phyloP scores from a whole-genome alignment of 2,888 invertebrate species.

The Acronicta psi region DNA sequence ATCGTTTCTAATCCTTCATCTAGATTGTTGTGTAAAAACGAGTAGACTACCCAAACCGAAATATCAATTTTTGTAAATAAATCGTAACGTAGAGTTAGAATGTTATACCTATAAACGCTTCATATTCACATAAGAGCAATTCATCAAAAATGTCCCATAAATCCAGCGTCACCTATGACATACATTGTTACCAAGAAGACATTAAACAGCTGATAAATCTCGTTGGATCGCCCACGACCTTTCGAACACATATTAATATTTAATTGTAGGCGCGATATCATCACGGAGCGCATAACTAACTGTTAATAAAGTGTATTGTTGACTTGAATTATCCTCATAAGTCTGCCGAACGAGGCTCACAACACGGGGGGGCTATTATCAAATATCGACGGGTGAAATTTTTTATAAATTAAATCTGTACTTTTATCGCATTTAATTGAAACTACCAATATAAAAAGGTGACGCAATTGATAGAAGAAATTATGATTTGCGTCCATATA shows the following conservation, averaged over 20 bases:
- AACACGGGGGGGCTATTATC: conserved; percentile 68
- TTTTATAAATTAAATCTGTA: not conserved
- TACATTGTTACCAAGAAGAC: conserved; percentile 66
- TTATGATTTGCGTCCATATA: no score
- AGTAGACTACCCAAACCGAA: no score
- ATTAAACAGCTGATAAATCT: conserved; percentile 74
- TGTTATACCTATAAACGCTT: no score
- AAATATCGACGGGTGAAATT: conserved; percentile 5
- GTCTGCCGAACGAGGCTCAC: conserved; percentile 73
- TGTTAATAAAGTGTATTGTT: conserved; percentile 88
- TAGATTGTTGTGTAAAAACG: no score
- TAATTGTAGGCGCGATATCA: conserved; percentile 88
- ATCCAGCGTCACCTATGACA: conserved; percentile 45
- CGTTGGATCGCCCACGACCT: conserved; percentile 73
- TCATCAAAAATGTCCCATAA: conserved; percentile 42
- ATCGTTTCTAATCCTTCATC: no score
- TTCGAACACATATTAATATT: conserved; percentile 85
- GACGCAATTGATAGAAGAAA: no score
- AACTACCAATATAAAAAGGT: no score
- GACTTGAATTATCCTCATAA: conserved; percentile 87
- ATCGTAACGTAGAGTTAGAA: not conserved
- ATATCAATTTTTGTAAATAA: no score
- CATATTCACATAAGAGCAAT: conserved; percentile 23
- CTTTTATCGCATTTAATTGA: no score
- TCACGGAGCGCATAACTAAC: conserved; percentile 83